Percentiles rank a stretch among this genome's conserved stretches.
phyloP scores from a whole-genome alignment of 2,888 invertebrate species.

The Heliconius hortense region DNA sequence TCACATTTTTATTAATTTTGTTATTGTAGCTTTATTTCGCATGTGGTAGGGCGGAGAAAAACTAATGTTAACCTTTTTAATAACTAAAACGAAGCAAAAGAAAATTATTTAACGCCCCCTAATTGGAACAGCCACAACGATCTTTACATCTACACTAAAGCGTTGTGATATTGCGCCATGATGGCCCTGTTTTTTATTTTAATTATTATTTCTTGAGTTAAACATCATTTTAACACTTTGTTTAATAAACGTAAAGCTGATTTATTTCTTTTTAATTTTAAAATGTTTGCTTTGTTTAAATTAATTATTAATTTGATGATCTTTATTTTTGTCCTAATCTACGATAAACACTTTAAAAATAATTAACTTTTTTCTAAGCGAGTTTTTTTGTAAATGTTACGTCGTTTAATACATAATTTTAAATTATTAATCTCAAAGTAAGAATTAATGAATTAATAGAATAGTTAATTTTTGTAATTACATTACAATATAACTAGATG shows the following conservation, averaged over 20 bases:
- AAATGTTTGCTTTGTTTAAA: too few species aligned
- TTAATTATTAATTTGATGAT: background rate
- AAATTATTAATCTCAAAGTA: background rate
- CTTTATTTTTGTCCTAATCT: background rate
- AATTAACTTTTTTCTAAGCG: background rate
- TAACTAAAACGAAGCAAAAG: too few species aligned
- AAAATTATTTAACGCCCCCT: too few species aligned
- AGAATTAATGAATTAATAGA: background rate
- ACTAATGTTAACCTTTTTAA: background rate
- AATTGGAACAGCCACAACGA: too few species aligned
- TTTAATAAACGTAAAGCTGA: background rate
- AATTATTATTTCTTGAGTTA: too few species aligned
- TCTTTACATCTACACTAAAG: too few species aligned
- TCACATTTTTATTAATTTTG: background rate
- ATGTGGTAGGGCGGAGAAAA: background rate
- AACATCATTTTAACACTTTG: background rate
- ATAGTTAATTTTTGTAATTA: background rate
- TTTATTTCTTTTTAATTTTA: too few species aligned
- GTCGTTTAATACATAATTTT: background rate
- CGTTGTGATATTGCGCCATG: too few species aligned
- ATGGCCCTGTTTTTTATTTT: too few species aligned
- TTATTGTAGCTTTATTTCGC: background rate
- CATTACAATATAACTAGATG: too few species aligned
- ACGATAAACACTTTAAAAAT: background rate
- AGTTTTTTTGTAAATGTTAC: background rate